Evolutionary conservation across 2,113 vertebrate genomes (phyloP), one percentile per base, ranked within the genome.

Genomic region (Physeter macrocephalus): DNA sequence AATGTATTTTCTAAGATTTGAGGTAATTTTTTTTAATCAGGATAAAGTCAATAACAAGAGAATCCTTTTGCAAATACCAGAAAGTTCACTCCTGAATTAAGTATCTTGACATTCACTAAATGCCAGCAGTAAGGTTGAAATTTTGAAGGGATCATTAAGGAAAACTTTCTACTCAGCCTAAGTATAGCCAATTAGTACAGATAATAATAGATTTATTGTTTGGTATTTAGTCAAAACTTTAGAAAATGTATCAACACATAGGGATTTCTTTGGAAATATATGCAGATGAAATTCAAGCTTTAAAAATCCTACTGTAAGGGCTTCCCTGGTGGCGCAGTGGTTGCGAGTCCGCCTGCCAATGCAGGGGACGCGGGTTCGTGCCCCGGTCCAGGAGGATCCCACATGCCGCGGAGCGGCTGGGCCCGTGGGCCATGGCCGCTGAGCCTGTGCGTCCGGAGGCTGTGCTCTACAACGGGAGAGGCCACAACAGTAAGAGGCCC

Each of bases 31-130:
- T 41, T 78, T 43, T 81, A 62, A 62, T 82, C 21, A 59, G 41
- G 23, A 69, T 96, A 97, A 97, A 98, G 62, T 95, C 92, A 98
- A 71, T 91, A 96, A 94, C 90, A 96, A 97, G 94, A 94, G 67
- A 94, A 96, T 90, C 43, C 61, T 80, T 59, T 62, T 96, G 43
- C 49, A 88, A 8, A 85, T 69, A 66, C 9, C 39, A 95, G 84
- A 95, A 81, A 93, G 88, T 67, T 49, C 52, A 93, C 54, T 64
- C 27, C 67, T 71, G 75, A 71, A 59, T 95, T 97, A 96, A 96
- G 46, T 89, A 95, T 88, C 87, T 85, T 98, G 96, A 97, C 97
- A 97, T 98, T 98, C 90, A 95, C 91, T 97, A 97, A 97, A 97
- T 98, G 94, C 92, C 97, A 97, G 66, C 41, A 88, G 25, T 75